Base-by-base conservation (phyloP, 2,797 vertebrate species). In the Xenentodon cancila region DNA sequence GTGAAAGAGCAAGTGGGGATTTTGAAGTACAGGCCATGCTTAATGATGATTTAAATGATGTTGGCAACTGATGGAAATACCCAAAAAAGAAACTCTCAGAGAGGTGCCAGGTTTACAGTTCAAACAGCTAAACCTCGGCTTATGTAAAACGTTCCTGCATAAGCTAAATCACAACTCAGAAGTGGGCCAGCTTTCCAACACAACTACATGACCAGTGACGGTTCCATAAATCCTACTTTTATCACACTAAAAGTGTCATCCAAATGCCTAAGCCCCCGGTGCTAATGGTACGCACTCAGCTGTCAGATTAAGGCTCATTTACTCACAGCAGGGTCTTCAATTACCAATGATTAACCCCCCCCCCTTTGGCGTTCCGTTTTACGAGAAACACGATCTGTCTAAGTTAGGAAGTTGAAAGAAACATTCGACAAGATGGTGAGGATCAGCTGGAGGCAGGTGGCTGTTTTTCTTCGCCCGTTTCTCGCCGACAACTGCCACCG, bases 231-330 rank as follows among this genome's bases (percentile, higher is more conserved):
- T 78, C 68, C 53, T 48, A 65, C 47, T 65, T 72, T 82, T 77
- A 76, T 84, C 0, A 3, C 18, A 12, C 53, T 68, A 61, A 80
- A 80, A 69, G 75, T 68, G 71, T 70, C 65, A 78, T 74, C 78
- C 71, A 50, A 79, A 85, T 68, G 69, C 59, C 63, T 75, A 64
- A 87, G 59, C 80, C 78, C 68, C 64, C 2, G 15, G 75, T 79
- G 80, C 81, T 88, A 88, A 88, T 89, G 83, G 79, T 78, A 74
- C 47, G 60, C 85, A 77, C 81, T 86, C 75, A 68, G 75, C 85
- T 89, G 88, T 90, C 90, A 92, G 87, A 91, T 91, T 91, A 91
- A 88, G 81, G 82, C 87, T 90, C 82, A 88, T 93, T 92, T 90
- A 82, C 79, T 88, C 88, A 71, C 92, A 91, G 89, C 90, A 82